Percentiles rank a stretch among this genome's conserved stretches.
These are phyloP conservation scores for Phymanthus crucifer DNA, from an alignment of 92 coral and sea anemone species.

Conservation along the genomic window DNA sequence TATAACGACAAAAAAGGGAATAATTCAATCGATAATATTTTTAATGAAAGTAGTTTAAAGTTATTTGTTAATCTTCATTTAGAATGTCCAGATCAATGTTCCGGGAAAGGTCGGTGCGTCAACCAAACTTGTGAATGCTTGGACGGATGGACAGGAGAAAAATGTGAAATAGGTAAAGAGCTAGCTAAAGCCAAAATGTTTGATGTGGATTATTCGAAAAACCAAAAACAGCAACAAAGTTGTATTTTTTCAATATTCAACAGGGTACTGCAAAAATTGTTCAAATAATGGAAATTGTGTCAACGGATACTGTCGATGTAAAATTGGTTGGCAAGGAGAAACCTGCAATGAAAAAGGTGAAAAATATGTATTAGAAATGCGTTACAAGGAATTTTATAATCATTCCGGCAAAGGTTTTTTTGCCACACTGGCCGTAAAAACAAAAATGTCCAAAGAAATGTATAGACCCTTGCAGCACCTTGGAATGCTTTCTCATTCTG, in stretches of 20 bases:
- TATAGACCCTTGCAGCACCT: too few species aligned
- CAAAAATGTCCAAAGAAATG: too few species aligned
- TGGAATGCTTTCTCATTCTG: too few species aligned
- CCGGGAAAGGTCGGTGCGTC: constrained; percentile 70
- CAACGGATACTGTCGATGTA: constrained; percentile 71
- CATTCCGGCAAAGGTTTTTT: too few species aligned
- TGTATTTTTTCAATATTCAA: not conserved
- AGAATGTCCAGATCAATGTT: constrained; percentile 70
- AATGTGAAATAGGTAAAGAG: constrained; percentile 54
- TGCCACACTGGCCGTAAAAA: too few species aligned
- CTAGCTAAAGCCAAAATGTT: too few species aligned
- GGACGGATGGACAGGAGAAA: constrained; percentile 66
- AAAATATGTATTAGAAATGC: not conserved
- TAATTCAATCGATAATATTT: too few species aligned
- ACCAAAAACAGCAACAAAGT: not conserved
- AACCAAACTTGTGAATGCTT: constrained; percentile 66
- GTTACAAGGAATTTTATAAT: not conserved
- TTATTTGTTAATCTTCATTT: not conserved
- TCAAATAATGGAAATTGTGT: constrained; percentile 56
- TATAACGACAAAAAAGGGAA: not conserved
- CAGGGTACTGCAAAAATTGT: constrained; percentile 52
- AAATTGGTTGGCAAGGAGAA: constrained; percentile 67
- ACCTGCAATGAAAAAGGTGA: constrained; percentile 50
- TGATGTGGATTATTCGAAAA: too few species aligned
- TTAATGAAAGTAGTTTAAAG: too few species aligned